Conservation (phyloP, 2,113 vertebrate species). For the Athene noctua region DNA sequence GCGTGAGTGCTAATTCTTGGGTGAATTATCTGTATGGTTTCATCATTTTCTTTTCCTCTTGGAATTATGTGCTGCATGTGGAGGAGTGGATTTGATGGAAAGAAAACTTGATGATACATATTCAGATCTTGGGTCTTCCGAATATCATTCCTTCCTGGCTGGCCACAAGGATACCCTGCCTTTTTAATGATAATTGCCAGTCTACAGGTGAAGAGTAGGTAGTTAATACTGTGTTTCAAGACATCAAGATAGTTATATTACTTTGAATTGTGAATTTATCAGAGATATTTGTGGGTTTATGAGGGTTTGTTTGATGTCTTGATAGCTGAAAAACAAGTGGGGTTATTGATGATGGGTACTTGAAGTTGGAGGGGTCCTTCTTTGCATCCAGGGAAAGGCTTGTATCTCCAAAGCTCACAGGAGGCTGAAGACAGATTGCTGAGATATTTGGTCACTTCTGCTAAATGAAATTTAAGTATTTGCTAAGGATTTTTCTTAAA, state of each 20-base stretch:
- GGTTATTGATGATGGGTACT: neutral
- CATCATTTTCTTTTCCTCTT: neutral
- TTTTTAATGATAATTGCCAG: neutral
- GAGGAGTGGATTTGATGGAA: neutral
- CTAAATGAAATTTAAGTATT: neutral
- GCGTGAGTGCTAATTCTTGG: accelerated
- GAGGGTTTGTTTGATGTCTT: neutral
- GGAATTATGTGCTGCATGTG: accelerated
- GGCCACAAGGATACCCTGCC: neutral
- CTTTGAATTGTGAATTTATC: neutral
- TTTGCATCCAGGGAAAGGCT: neutral
- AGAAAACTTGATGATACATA: neutral
- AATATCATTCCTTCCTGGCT: neutral
- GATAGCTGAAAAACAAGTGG: neutral
- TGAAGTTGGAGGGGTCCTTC: neutral
- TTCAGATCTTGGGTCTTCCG: neutral
- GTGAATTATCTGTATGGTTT: neutral
- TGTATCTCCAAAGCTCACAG: neutral
- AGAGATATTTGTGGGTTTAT: neutral
- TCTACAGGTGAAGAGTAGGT: neutral
- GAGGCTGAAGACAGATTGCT: neutral
- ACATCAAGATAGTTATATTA: neutral
- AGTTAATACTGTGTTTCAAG: neutral
- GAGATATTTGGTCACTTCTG: neutral
- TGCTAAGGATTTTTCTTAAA: neutral